Percentiles rank a stretch among this genome's conserved stretches.
Evolutionary conservation across 2,888 invertebrate species (phyloP).

Genomic region (Xestia c-nigrum): DNA sequence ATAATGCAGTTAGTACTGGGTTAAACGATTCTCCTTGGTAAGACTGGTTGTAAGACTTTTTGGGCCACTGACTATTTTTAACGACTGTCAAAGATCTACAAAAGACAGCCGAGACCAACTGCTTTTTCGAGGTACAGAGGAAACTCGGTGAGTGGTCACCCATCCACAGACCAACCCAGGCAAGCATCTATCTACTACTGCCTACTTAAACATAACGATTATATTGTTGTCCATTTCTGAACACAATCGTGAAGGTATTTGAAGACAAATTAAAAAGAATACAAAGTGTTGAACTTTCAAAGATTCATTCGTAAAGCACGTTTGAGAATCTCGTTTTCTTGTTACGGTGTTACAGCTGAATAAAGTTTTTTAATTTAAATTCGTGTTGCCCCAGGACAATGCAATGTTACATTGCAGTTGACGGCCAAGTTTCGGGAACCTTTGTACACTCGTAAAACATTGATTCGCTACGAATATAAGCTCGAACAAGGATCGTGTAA

Average conservation of each 20-base stretch:
- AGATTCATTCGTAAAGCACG: slow-evolving; percentile 63
- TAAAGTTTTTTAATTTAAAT: slow-evolving; percentile 77
- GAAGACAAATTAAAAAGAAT: slow-evolving; percentile 33
- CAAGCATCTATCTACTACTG: too few relatives aligned
- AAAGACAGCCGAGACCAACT: too few relatives aligned
- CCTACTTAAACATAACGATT: not conserved
- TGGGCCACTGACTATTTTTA: too few relatives aligned
- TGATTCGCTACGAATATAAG: slow-evolving; percentile 36
- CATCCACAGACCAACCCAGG: too few relatives aligned
- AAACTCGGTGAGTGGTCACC: too few relatives aligned
- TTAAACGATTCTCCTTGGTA: too few relatives aligned
- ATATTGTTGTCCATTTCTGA: not conserved
- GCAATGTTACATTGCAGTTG: slow-evolving; percentile 64
- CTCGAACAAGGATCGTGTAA: not conserved
- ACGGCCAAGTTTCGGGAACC: slow-evolving; percentile 53
- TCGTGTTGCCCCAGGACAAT: slow-evolving; percentile 66
- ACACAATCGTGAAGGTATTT: not conserved
- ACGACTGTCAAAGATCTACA: too few relatives aligned
- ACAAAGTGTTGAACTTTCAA: slow-evolving; percentile 63
- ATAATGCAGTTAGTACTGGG: too few relatives aligned
- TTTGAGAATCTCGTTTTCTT: slow-evolving; percentile 68
- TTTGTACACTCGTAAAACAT: slow-evolving; percentile 58
- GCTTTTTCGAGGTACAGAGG: too few relatives aligned
- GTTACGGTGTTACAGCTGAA: slow-evolving; percentile 63
- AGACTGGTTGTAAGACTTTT: too few relatives aligned